Conservation (phyloP, 2,113 vertebrate genomes). For the Zosterops borbonicus region DNA sequence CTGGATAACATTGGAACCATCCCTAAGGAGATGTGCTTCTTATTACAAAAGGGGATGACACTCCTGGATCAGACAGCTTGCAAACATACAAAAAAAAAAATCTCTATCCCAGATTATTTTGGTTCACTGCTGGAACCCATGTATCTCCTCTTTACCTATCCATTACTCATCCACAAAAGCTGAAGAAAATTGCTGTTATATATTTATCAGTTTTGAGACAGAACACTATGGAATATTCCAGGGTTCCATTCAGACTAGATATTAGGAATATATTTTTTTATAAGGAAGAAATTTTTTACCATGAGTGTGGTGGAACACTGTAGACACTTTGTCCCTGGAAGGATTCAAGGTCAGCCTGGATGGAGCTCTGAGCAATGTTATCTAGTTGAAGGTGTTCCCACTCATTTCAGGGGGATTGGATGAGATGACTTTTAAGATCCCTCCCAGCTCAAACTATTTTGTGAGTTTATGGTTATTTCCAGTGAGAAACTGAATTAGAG, state of each 20-base stretch:
- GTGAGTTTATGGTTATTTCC: not conserved
- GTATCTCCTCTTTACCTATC: not conserved
- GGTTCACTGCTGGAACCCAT: not conserved
- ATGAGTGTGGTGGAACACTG: not conserved
- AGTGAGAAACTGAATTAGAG: not conserved
- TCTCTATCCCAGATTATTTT: not conserved
- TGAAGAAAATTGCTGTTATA: not conserved
- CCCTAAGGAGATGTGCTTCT: not conserved
- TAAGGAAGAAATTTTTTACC: not conserved
- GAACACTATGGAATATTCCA: not conserved
- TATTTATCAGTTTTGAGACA: not conserved
- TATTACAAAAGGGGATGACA: not conserved
- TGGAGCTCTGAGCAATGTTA: rapidly evolving
- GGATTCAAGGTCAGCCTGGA: not conserved
- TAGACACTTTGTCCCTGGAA: no score
- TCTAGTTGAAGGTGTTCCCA: not conserved
- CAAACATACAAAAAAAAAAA: not conserved
- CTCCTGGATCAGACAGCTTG: not conserved
- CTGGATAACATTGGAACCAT: not conserved
- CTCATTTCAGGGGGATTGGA: not conserved
- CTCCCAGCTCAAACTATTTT: not conserved
- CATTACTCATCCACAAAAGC: not conserved
- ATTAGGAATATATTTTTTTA: not conserved
- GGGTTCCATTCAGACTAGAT: no score
- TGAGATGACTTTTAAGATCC: not conserved